Evolutionary conservation across 2,113 vertebrate genomes (phyloP), one percentile per base, ranked within the genome.

Genomic region (Potamarius usumacintae): DNA sequence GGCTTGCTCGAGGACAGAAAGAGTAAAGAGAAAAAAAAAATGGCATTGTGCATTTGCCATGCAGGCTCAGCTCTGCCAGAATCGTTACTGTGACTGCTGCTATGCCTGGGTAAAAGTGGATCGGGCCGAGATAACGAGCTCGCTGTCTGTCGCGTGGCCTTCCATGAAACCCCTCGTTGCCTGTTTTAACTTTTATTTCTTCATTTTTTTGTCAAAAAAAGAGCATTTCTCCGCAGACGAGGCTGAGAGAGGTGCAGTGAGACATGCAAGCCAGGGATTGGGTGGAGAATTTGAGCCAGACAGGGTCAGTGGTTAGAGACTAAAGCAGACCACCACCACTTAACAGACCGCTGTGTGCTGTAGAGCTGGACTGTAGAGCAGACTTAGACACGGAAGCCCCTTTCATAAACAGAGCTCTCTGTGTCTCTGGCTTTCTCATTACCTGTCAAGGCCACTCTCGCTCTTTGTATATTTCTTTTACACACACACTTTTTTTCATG

Each of bases 101-200:
- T 74, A 62, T 83, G 86, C 69, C 30, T 34, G 63, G 62, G 50
- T 77, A 50, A 50, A 71, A 69, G 50, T 83, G 55, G 14, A 15
- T 77, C 48, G 84, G 84, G 58, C 27, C 20, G 8, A 69, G 79
- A 50, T 83, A 89, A 89, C 72, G 74, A 86, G 60, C 85, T 27
- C 25, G 48, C 69, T 86, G 57, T 83, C 71, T 76, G 48, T 48
- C 2, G 18, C 7, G 25, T 55, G 78, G 84, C 79, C 14, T 12
- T 67, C 55, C 80, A 30, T 27, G 48, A 62, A 76, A 85, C 48
- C 57, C 79, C 52, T 18, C 14, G 42, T 78, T 62, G 63, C 79
- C 55, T 63, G 10, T 86, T 88, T 88, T 50, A 83, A 69, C 79
- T 86, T 84, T 78, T 67, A 88, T 86, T 88, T 48, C 79, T 86